Conservation (phyloP, 2,797 vertebrate genomes). For the Mus minutoides region DNA sequence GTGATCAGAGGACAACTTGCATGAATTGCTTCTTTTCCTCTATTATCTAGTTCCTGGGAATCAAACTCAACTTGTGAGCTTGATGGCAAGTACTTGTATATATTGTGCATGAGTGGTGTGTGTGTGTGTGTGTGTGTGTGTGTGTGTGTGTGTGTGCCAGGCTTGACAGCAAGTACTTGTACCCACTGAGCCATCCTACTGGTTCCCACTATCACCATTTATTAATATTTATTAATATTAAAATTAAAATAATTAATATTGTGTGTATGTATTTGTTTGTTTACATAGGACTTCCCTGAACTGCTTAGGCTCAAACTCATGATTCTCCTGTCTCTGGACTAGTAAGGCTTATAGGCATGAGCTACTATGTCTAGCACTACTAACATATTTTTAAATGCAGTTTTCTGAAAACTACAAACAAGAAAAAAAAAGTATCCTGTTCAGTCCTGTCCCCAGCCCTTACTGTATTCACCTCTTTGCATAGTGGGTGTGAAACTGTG, state of each 20-base stretch:
- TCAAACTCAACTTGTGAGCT: background rate
- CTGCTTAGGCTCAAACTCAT: background rate
- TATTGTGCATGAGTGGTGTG: no score
- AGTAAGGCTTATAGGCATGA: background rate
- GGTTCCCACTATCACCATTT: background rate
- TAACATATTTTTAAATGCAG: slow-evolving; percentile 22
- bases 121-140: no score
- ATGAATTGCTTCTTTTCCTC: background rate
- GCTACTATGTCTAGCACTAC: background rate
- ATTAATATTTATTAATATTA: background rate
- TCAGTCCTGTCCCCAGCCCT: background rate
- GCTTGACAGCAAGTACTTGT: background rate
- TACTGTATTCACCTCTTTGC: background rate
- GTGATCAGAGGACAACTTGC: background rate
- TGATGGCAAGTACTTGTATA: no score
- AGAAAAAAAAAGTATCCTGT: background rate
- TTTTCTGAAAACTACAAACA: slow-evolving; percentile 12
- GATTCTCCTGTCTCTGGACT: background rate
- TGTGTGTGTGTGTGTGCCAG: background rate
- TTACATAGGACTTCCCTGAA: background rate
- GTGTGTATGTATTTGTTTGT: background rate
- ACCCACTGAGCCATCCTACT: background rate
- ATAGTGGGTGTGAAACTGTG: background rate
- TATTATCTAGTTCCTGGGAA: background rate
- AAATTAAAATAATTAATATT: background rate